Base-by-base conservation (phyloP, 2,113 vertebrate genomes). In the Sinocyclocheilus anshuiensis region DNA sequence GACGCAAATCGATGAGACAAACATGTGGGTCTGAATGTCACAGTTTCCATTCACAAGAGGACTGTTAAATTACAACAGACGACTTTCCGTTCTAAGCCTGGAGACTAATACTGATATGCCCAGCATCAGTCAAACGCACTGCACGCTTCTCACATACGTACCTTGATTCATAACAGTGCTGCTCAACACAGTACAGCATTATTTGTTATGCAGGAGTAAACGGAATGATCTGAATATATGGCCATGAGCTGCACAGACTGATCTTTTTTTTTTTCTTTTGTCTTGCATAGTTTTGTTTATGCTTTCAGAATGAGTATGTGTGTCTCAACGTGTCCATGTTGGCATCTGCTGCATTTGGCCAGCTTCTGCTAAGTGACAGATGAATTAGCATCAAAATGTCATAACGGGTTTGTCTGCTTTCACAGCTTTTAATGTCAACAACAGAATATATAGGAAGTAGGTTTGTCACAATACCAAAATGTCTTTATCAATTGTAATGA, bases 1-100 rank as follows among this genome's bases (percentile, higher is more conserved):
- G 92, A 91, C 84, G 91, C 89, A 90, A 93, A 95, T 95, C 93
- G 92, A 94, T 95, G 88, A 94, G 91, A 94, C 92, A 92, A 94
- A 94, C 92, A 92, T 85, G 89, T 87, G 50, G 81, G 85, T 91
- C 90, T 92, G 92, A 95, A 95, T 93, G 94, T 93, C 94, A 94
- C 89, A 81, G 91, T 93, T 91, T 92, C 89, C 92, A 91, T 93
- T 89, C 91, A 89, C 85, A 88, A 91, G 92, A 93, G 82, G 65
- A 59, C 87, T 90, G 91, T 93, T 86, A 90, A 91, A 93, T 90
- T 91, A 90, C 91, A 93, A 91, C 90, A 89, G 89, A 91, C 91
- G 90, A 86, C 88, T 88, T 85, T 91, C 83, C 48, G 13, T 48
- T 69, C 33, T 29, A 71, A 72, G 69, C 69, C 69, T 69, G 29